Percentiles rank a stretch among this genome's conserved stretches.
Conservation (phyloP, 1,140 invertebrate species). For the Hermatobates lingyangjiaoensis region DNA sequence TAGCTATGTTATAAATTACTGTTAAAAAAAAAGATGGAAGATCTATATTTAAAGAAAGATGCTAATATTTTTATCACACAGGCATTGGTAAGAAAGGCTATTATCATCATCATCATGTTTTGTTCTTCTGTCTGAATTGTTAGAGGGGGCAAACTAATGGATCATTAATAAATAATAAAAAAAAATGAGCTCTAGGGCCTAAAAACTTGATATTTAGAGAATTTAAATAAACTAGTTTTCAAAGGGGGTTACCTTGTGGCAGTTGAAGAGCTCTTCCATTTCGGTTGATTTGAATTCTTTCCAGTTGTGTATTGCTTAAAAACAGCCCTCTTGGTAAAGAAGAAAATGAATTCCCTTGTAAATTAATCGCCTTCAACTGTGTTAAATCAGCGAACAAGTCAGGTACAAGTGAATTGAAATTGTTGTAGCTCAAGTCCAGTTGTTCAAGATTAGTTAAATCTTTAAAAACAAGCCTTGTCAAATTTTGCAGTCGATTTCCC, state of each 20-base stretch:
- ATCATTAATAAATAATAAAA: no score
- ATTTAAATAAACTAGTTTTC: no score
- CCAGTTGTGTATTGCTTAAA: conserved; percentile 28
- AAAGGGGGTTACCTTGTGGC: conserved; percentile 29
- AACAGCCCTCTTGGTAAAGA: conserved; percentile 36
- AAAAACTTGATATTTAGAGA: no score
- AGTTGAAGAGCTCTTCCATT: conserved; percentile 31
- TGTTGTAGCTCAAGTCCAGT: conserved; percentile 38
- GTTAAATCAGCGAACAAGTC: conserved; percentile 34
- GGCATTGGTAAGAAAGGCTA: no score
- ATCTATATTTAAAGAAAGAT: no score
- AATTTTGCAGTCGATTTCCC: conserved; percentile 36
- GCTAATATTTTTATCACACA: no score
- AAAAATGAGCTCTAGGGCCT: no score
- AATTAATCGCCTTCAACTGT: conserved; percentile 34
- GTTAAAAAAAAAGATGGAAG: no score
- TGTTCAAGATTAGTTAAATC: conserved; percentile 32
- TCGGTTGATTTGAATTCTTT: conserved; percentile 30
- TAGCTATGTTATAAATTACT: no score
- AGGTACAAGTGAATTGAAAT: conserved; percentile 32
- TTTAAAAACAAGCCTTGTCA: conserved; percentile 34
- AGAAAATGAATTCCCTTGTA: conserved; percentile 37
- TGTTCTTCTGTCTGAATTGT: no score
- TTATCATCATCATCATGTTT: no score
- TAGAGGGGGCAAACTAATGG: no score